Base-by-base conservation (phyloP, 2,888 invertebrate species). In the Tachina lurida region DNA sequence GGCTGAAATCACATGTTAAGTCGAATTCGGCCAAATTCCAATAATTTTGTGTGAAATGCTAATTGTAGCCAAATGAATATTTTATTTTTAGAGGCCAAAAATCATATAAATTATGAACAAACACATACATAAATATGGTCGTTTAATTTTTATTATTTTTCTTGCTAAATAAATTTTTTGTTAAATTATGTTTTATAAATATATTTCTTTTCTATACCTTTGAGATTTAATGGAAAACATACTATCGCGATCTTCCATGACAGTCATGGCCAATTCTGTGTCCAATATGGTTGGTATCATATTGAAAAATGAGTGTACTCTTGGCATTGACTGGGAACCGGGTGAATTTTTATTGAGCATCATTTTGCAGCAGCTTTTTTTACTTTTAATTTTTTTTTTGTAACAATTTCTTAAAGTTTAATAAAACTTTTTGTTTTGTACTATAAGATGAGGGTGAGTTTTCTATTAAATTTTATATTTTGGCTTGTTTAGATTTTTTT, bases 231-330 rank as follows among this genome's bases (percentile, higher is more conserved):
- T 90, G 39, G 90, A 88, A 86, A 92, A 92, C 92, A 92, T 92
- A 76, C 92, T 91, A 84, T 92, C 91, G 70, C 90, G 90, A 89
- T 92, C 92, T 83, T 89, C 89, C 74, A 89, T 84, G 73, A 92
- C 92, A n/a, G 92, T 91, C 56, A 91, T 88, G 54, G 91, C 92
- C 89, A 92, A 88, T 88, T 92, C 92, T 82, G 91, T 91, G 87
- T 91, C 91, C 89, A 92, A 89, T 80, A 91, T 90, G 78, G 91
- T 90, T 31, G 92, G 92, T 88, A 92, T 91, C 91, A 91, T 91
- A 81, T 91, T 92, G 88, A 91, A 91, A 84, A 91, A 91, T 62
- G 91, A 91, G 82, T 91, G 91, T 41, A 91, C 89, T 39, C 91
- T 90, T 85, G 91, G 91, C 89, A 91, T 88, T 82, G 91, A 91